Evolutionary conservation across 2,888 invertebrate genomes (phyloP).

Genomic region (Cephus pygmeus): DNA sequence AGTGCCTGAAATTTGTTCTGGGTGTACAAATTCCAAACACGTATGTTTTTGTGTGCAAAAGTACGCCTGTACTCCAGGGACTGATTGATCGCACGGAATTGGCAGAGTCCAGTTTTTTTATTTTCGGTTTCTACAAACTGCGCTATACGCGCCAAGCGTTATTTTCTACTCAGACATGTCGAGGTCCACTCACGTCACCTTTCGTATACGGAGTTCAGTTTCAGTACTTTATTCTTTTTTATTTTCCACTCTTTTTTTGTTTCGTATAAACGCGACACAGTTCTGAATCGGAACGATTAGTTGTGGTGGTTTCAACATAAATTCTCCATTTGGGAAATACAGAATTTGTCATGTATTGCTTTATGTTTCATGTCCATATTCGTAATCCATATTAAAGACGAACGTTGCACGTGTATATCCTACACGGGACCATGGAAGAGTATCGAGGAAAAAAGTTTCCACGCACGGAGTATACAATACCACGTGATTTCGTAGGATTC

Average conservation of each 20-base stretch:
- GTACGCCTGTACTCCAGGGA: neutral
- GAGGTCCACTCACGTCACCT: neutral
- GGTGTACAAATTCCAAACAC: neutral
- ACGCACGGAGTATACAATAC: neutral
- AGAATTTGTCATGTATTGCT: neutral
- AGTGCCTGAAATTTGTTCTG: neutral
- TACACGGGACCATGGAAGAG: neutral
- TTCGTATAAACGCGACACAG: neutral
- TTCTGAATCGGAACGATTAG: neutral
- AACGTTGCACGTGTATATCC: neutral
- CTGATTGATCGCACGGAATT: neutral
- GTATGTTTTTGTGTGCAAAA: neutral
- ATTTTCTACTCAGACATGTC: neutral
- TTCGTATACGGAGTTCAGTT: neutral
- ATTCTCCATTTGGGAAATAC: neutral
- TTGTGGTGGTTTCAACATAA: neutral
- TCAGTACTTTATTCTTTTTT: neutral
- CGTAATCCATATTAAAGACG: neutral
- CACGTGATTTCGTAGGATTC: neutral
- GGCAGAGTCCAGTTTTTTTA: neutral
- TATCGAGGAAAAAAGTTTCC: neutral
- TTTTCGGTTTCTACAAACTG: neutral
- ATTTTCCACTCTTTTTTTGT: neutral
- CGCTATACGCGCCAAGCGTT: neutral
- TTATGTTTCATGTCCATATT: neutral